Base-by-base conservation (phyloP, 2,113 vertebrate species). In the Equus quagga region DNA sequence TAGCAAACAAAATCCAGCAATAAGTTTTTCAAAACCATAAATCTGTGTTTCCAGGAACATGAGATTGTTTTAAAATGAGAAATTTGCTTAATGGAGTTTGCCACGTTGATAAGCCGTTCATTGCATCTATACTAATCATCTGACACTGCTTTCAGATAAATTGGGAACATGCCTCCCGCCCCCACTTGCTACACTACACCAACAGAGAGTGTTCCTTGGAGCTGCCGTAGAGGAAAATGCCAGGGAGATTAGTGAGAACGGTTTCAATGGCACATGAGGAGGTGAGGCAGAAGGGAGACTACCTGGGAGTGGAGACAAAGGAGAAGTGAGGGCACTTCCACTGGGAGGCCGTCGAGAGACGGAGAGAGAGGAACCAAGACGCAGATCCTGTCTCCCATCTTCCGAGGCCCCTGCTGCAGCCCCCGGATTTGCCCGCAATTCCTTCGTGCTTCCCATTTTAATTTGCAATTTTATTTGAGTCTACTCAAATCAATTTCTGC, bases 51-150 rank as follows among this genome's bases (percentile, higher is more conserved):
- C 8, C 5, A 14, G 73, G 28, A 60, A 81, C 17, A 24, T 19
- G 72, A 70, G 41, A 23, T 81, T 73, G 65, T 64, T 73, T 93
- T 62, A 89, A 82, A 89, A 80, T 51, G 65, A 41, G 78, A 73
- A 51, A 64, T 54, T 36, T 90, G 24, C 70, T 54, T 33, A n/a
- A 54, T 65, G 56, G 46, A 41, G 19, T 51, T 89, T 82, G 60
- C 78, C 78, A 82, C 67, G 28, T 31, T 44, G n/a, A 31, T 56
- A 67, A 75, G 36, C 69, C 33, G 5, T 58, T 90, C 62, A 65
- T 60, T 28, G 23, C 17, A 21, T 41, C 60, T 46, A 26, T 36
- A 49, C 60, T 23, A 85, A 51, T 58, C 62, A n/a, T 65, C 26
- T 56, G 76, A 67, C 31, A 76, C 31, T 49, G 49, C 80, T 78